phyloP scores from a whole-genome alignment of 2,888 invertebrate genomes.

The Andrena chrysosceles region DNA sequence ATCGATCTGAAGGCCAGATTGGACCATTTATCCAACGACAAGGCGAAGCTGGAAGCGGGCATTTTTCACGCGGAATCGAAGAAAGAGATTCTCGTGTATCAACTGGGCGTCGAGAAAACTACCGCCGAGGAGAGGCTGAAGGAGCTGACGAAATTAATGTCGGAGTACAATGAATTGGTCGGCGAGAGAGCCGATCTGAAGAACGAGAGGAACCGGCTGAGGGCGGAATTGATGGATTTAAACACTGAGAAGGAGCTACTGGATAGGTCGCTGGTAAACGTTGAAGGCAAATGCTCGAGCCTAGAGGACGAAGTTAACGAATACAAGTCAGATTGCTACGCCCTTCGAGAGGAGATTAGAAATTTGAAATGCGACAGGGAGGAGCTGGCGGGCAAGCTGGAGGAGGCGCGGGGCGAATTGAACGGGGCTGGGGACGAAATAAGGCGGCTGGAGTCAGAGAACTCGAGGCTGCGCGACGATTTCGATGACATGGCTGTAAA shows the following conservation, averaged over 20 bases:
- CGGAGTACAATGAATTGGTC: constrained; percentile 40
- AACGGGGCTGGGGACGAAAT: constrained; percentile 29
- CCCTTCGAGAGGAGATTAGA: constrained; percentile 32
- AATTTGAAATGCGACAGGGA: constrained; percentile 14
- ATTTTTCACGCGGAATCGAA: constrained; percentile 53
- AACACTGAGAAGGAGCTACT: constrained; percentile 50
- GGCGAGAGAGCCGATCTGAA: constrained; percentile 37
- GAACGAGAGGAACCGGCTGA: constrained; percentile 54
- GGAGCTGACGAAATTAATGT: constrained; percentile 51
- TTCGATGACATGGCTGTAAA: constrained; percentile 41
- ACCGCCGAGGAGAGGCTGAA: constrained; percentile 48
- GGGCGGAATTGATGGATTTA: constrained; percentile 43
- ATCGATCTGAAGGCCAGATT: constrained; percentile 25
- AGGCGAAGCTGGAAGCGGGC: constrained; percentile 37
- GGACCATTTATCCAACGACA: constrained; percentile 41
- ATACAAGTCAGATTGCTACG: constrained; percentile 24
- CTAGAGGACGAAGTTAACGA: constrained; percentile 37
- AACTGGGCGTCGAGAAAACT: constrained; percentile 52
- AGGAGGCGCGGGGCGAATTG: constrained; percentile 25
- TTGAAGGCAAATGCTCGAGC: constrained; percentile 19
- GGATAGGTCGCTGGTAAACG: constrained; percentile 36
- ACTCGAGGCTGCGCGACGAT: constrained; percentile 45
- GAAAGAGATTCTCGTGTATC: constrained; percentile 59
- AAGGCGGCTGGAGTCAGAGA: constrained; percentile 45
- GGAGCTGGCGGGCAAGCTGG: constrained; percentile 26